A percentile compares a stretch with the other conserved stretches of the same genome.
phyloP scores from a whole-genome alignment of 2,797 vertebrate species.

The Oryzias dopingdopingensis region DNA sequence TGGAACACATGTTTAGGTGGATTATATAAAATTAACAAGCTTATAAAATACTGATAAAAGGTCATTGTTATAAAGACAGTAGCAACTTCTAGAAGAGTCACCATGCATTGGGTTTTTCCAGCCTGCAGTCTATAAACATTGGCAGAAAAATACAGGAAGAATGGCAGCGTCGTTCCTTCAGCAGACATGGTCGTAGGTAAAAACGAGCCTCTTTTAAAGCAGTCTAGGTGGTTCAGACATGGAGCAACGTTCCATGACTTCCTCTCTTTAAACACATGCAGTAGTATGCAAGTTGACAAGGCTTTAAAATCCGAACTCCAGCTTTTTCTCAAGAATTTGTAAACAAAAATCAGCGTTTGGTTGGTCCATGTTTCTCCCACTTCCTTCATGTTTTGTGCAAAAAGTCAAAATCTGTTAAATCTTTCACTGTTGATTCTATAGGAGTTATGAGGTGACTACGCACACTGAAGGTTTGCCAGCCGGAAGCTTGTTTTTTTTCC shows the following conservation, averaged over 20 bases:
- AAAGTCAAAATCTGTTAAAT: not conserved
- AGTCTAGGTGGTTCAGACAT: constrained; percentile 38
- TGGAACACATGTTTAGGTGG: constrained; percentile 58
- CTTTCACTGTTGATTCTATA: not conserved
- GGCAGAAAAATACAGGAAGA: constrained; percentile 80
- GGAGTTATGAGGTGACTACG: no score
- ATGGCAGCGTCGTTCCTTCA: constrained; percentile 75
- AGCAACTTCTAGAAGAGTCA: constrained; percentile 75
- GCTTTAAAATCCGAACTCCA: constrained; percentile 25
- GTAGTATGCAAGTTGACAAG: constrained; percentile 33
- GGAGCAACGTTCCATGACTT: constrained; percentile 25
- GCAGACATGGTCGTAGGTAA: constrained; percentile 44
- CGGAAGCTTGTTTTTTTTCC: no score
- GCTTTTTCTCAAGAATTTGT: constrained; percentile 8
- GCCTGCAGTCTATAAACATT: constrained; percentile 73
- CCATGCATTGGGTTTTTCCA: constrained; percentile 76
- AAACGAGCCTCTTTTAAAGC: constrained; percentile 38
- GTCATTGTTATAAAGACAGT: constrained; percentile 75
- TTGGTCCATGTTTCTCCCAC: not conserved
- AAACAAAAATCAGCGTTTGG: constrained; percentile 3
- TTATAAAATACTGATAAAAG: constrained; percentile 84
- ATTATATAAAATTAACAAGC: constrained; percentile 78
- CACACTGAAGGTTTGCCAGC: no score
- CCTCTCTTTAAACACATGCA: constrained; percentile 62
- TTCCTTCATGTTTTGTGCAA: constrained; percentile 5